Percentiles rank a stretch among this genome's conserved stretches.
Evolutionary conservation across 2,888 invertebrate genomes (phyloP).

Genomic region (Sphecodes monilicornis): DNA sequence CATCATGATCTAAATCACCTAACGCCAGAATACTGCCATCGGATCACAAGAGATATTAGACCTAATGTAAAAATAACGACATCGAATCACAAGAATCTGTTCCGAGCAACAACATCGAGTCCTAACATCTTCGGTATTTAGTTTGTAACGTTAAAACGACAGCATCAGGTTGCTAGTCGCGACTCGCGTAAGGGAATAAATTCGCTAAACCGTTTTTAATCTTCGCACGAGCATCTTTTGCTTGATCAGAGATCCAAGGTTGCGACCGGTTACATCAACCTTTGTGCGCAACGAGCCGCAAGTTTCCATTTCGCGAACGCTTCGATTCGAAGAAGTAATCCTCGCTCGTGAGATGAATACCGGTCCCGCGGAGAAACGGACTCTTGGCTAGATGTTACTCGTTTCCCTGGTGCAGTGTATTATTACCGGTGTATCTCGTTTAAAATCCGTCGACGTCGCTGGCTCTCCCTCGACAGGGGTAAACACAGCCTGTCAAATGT

Average conservation of each 20-base stretch:
- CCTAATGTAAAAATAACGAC: neutral
- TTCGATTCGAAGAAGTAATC: slow-evolving; percentile 35
- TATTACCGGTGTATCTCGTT: neutral
- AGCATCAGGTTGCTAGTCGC: neutral
- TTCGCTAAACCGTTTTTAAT: slow-evolving; percentile 5
- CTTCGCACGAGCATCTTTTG: neutral
- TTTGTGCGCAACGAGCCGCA: slow-evolving; percentile 38
- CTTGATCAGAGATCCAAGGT: slow-evolving; percentile 39
- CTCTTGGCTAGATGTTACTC: neutral
- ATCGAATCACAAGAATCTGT: neutral
- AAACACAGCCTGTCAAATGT: neutral
- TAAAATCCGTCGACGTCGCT: neutral
- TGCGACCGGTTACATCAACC: slow-evolving; percentile 44
- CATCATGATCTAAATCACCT: neutral
- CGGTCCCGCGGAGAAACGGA: neutral
- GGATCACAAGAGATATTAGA: neutral
- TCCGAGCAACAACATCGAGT: neutral
- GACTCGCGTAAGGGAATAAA: neutral
- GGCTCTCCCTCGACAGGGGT: neutral
- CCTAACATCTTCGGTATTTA: neutral
- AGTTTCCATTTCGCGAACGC: slow-evolving; percentile 49
- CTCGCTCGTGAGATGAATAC: slow-evolving; percentile 47
- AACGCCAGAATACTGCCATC: neutral
- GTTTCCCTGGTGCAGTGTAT: neutral
- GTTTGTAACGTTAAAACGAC: neutral